phyloP scores from a whole-genome alignment of 2,113 vertebrate genomes.

The Periophthalmus modestus region DNA sequence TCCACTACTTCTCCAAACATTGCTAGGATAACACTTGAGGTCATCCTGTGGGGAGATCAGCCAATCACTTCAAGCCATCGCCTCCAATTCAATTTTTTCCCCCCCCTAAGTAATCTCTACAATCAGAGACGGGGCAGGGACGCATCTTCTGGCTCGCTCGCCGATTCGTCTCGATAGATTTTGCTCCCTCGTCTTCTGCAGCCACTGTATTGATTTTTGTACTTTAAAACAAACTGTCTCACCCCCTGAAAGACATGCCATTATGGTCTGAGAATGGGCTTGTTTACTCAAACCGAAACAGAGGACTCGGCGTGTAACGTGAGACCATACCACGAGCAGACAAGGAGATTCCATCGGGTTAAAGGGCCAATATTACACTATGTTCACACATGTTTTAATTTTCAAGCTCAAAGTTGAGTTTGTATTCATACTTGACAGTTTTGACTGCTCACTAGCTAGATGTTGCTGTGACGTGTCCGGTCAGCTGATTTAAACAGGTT shows the following conservation, averaged over 20 bases:
- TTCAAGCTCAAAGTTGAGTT: too few relatives aligned
- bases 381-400: too few relatives aligned
- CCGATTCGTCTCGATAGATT: slow-evolving; percentile 56
- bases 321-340: slow-evolving; percentile 41
- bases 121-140: slow-evolving; percentile 66
- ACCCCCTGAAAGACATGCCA: slow-evolving; percentile 11
- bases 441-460: too few relatives aligned
- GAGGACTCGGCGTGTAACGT: slow-evolving; percentile 40
- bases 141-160: slow-evolving; percentile 37
- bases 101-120: slow-evolving; percentile 64
- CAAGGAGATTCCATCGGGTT: slow-evolving; percentile 22
- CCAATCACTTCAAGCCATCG: slow-evolving; percentile 69
- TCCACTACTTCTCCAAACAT: slow-evolving; percentile 58
- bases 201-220: slow-evolving; percentile 63
- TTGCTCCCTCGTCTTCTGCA: slow-evolving; percentile 44
- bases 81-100: slow-evolving; percentile 66
- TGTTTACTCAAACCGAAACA: slow-evolving; percentile 30
- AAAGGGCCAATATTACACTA: neutral
- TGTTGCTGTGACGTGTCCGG: too few relatives aligned
- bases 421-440: too few relatives aligned
- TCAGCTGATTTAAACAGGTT: too few relatives aligned
- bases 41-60: slow-evolving; percentile 59
- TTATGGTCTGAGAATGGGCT: slow-evolving; percentile 24
- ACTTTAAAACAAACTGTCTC: slow-evolving; percentile 48
- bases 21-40: slow-evolving; percentile 63